Conservation (phyloP, 2,113 vertebrate genomes). For the Maccullochella peelii region DNA sequence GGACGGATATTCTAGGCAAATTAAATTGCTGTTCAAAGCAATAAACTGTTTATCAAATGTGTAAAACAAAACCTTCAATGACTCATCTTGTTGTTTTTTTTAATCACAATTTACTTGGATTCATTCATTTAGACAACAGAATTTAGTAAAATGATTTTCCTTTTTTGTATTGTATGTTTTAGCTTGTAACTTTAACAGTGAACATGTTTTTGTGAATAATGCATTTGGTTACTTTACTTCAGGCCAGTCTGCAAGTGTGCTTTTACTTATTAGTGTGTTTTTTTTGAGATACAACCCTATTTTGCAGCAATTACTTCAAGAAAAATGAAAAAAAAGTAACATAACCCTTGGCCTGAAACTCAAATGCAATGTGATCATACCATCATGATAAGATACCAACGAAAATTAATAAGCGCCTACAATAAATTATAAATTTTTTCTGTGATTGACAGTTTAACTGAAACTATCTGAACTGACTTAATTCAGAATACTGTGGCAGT, state of each 20-base stretch:
- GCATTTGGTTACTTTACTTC: background rate
- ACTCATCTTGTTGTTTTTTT: no score
- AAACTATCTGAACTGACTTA: background rate
- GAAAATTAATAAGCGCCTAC: background rate
- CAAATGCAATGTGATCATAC: background rate
- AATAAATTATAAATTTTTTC: background rate
- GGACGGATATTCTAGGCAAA: background rate
- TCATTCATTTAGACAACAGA: no score
- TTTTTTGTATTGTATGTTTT: background rate
- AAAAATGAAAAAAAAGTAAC: background rate
- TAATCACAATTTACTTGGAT: background rate
- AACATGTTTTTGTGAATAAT: background rate
- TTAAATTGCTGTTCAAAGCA: background rate
- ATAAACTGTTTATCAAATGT: background rate
- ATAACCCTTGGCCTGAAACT: background rate
- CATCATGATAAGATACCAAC: background rate
- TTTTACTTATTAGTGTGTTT: background rate
- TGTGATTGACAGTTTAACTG: constrained; percentile 29
- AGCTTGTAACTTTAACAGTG: background rate
- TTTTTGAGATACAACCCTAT: no score
- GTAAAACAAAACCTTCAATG: background rate
- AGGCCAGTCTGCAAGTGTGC: background rate
- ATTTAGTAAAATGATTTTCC: no score
- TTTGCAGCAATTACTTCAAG: background rate
- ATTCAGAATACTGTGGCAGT: background rate